phyloP scores from a whole-genome alignment of 1,140 invertebrate species.

The Wasmannia auropunctata region DNA sequence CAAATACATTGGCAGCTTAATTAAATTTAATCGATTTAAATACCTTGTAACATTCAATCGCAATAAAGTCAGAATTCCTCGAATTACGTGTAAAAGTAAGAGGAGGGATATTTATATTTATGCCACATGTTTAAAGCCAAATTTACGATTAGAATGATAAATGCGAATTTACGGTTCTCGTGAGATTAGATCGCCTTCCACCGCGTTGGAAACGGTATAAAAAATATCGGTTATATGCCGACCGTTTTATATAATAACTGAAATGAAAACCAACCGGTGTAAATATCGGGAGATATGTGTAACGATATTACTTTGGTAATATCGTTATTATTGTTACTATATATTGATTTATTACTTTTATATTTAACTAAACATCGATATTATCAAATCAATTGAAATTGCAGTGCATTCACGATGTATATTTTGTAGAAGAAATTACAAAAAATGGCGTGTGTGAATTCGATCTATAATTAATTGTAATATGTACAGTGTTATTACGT shows the following conservation, averaged over 20 bases:
- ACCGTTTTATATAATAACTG: neutral
- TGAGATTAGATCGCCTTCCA: neutral
- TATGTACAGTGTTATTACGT: neutral
- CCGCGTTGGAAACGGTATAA: neutral
- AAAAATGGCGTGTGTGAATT: neutral
- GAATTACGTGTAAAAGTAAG: neutral
- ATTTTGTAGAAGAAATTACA: neutral
- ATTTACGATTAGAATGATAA: neutral
- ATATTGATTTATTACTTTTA: neutral
- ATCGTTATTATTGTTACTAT: too few species aligned
- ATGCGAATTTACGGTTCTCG: constrained; percentile 15
- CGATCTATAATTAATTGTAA: neutral
- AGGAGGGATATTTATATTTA: neutral
- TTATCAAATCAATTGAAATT: neutral
- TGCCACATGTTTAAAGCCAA: neutral
- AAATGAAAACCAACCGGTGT: neutral
- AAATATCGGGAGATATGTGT: neutral
- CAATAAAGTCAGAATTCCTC: neutral
- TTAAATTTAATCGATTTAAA: neutral
- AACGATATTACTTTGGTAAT: neutral
- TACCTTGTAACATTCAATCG: neutral
- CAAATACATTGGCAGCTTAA: neutral
- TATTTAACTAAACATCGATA: neutral
- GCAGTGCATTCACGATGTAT: neutral
- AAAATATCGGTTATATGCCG: neutral